Percentiles rank a stretch among this genome's conserved stretches.
Conservation (phyloP, 1,140 invertebrate genomes). For the Hetaerina americana region DNA sequence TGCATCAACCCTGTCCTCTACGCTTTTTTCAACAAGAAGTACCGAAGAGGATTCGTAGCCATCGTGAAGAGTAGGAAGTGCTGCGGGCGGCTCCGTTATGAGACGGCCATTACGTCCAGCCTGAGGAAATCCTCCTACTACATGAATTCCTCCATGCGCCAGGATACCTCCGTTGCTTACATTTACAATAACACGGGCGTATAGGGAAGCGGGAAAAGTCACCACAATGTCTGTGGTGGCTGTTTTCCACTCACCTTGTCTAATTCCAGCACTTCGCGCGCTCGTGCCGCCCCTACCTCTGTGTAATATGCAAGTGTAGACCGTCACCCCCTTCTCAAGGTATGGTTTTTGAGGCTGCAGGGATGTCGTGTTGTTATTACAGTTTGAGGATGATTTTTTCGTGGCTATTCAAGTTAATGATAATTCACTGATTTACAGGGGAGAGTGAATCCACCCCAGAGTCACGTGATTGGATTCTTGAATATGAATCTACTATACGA, state of each 20-base stretch:
- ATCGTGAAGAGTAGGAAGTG: conserved; percentile 72
- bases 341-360: too few species aligned
- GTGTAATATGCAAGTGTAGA: not conserved
- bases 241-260: not conserved
- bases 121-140: conserved; percentile 72
- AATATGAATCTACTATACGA: too few species aligned
- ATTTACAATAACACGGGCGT: conserved; percentile 26
- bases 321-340: not conserved
- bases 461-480: too few species aligned
- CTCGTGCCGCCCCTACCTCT: not conserved
- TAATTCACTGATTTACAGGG: too few species aligned
- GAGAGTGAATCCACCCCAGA: too few species aligned
- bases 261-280: not conserved
- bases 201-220: conserved; percentile 11
- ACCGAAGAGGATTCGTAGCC: conserved; percentile 79
- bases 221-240: not conserved
- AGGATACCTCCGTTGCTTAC: conserved; percentile 25
- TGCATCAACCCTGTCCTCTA: conserved; percentile 98
- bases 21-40: conserved; percentile 95
- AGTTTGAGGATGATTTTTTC: too few species aligned
- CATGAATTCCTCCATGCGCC: conserved; percentile 35
- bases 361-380: too few species aligned
- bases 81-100: conserved; percentile 66
- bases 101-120: conserved; percentile 69
- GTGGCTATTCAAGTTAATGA: too few species aligned